Base-by-base conservation (phyloP, 2,888 invertebrate species). In the Mellilla xanthometata region DNA sequence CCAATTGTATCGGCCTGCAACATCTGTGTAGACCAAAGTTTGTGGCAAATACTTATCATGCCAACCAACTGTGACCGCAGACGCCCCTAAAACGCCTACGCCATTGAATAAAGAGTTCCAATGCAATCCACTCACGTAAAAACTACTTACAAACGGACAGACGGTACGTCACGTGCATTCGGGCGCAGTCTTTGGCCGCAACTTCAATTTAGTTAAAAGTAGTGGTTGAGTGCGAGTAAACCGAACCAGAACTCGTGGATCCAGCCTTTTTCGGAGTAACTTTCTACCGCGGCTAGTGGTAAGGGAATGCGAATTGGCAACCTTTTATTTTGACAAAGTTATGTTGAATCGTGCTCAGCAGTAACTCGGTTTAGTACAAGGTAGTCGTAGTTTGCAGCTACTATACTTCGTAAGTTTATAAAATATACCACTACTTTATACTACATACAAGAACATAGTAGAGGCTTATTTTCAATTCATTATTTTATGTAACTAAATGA, bases 171-270 rank as follows among this genome's bases (percentile, higher is more conserved):
- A 81, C 82, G 82, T 81, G 72, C 72, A 69, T 56, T 56, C 54
- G 56, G 62, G 62, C 65, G 68, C 70, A 68, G 76, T 76, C 77
- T 74, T 80, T 79, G 71, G 69, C 70, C 73, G 64, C 79, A 78
- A 81, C 79, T 85, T 81, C 82, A 87, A 88, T 88, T 85, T 85
- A 80, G 79, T 85, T 85, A 84, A 87, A 83, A 86, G 86, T 87
- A 73, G 72, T 68, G 68, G 71, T 74, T 72, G 75, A 81, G 81
- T 78, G 75, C 75, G 68, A 66, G 68, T 76, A 80, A 74, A 77
- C 76, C 70, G n/a, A 74, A 42, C 46, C 31, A 32, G 26, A 36
- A 10, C 31, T 32, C 58, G 58, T 58, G 66, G 68, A 70, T 75
- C 74, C 58, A 68, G 73, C 65, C 65, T 72, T 70, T 69, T 68